Conservation (phyloP, 2,888 invertebrate species). For the Saturnia pavonia region DNA sequence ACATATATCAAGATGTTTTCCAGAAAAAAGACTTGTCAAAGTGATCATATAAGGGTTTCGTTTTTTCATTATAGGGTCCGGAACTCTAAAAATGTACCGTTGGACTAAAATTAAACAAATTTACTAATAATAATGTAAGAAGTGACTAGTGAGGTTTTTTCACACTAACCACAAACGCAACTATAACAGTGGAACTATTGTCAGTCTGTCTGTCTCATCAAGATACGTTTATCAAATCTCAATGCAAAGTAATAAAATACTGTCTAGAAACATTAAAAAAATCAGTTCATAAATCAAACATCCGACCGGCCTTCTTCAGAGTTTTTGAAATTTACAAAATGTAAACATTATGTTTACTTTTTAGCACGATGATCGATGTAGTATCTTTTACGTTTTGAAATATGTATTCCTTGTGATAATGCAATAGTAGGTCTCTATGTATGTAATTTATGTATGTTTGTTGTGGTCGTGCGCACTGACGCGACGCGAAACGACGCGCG, state of each 20-base stretch:
- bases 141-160: too few relatives aligned
- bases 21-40: too few relatives aligned
- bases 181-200: not conserved
- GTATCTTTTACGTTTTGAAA: constrained; percentile 2
- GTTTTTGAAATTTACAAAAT: constrained; percentile 4
- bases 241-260: not conserved
- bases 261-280: not conserved
- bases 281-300: not conserved
- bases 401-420: constrained; percentile 6
- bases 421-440: not conserved
- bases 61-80: too few relatives aligned
- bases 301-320: not conserved
- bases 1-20: too few relatives aligned
- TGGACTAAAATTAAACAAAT: not conserved
- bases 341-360: not conserved
- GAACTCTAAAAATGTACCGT: not conserved
- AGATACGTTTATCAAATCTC: not conserved
- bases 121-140: too few relatives aligned
- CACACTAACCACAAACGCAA: not conserved
- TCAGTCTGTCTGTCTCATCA: not conserved
- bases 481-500: constrained; percentile 10
- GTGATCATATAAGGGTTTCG: too few relatives aligned
- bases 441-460: not conserved
- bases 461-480: constrained; percentile 5
- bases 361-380: not conserved